Evolutionary conservation across 1,140 invertebrate species (phyloP).

Genomic region (Subanguina moxae): DNA sequence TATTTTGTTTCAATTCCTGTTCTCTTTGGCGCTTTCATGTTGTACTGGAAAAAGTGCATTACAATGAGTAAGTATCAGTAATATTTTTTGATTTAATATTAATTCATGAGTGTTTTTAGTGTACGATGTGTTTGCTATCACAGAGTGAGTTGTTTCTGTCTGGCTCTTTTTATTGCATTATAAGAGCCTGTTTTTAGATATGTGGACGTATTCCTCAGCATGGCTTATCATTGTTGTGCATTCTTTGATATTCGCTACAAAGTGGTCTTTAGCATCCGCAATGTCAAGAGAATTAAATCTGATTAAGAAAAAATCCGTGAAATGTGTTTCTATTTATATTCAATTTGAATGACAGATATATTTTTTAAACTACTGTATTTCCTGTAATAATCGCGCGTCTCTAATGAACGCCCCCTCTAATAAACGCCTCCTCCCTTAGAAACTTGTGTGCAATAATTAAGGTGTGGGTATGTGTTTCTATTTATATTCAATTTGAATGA

Average conservation of each 20-base stretch:
- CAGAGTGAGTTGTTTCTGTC: constrained; percentile 8
- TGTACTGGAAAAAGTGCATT: constrained; percentile 53
- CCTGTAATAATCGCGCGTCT: too few species aligned
- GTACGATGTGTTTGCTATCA: constrained; percentile 50
- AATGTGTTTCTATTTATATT: too few species aligned
- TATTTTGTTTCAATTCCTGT: constrained; percentile 52
- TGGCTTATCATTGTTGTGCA: constrained; percentile 49
- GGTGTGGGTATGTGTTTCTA: too few species aligned
- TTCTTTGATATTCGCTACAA: constrained; percentile 53
- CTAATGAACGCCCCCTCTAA: too few species aligned
- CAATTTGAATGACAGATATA: too few species aligned
- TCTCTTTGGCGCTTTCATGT: constrained; percentile 44
- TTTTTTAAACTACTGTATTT: too few species aligned
- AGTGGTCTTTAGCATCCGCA: constrained; percentile 42
- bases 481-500: too few species aligned
- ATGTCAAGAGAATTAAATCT: constrained; percentile 12
- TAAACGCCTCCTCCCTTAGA: too few species aligned
- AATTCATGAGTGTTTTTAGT: constrained; percentile 34
- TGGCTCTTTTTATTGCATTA: neutral
- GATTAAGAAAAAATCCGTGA: neutral
- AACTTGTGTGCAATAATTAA: too few species aligned
- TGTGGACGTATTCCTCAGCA: constrained; percentile 47
- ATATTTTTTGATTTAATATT: too few species aligned
- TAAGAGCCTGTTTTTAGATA: neutral
- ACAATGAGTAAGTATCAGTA: constrained; percentile 42